phyloP scores from a whole-genome alignment of 2,888 invertebrate species.

The Agrenia bidenticulata region DNA sequence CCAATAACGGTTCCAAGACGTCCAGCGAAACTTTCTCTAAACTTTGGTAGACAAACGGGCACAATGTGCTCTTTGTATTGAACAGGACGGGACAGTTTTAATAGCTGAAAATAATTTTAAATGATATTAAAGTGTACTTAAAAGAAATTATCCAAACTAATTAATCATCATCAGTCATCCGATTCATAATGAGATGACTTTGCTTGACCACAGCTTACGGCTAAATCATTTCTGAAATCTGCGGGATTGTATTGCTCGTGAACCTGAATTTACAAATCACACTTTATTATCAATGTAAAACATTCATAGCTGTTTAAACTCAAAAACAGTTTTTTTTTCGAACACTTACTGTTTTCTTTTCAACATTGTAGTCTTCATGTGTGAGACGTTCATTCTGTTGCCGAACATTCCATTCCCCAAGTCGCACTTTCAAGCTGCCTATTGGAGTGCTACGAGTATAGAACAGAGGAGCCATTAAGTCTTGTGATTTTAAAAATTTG shows the following conservation, averaged over 20 bases:
- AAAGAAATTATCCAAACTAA: too few species aligned
- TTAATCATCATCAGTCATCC: too few species aligned
- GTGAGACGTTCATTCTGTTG: slow-evolving; percentile 77
- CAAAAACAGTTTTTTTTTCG: background rate
- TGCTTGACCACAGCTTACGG: slow-evolving; percentile 9
- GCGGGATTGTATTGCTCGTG: slow-evolving; percentile 87
- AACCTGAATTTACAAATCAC: slow-evolving; percentile 57
- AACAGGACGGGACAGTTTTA: slow-evolving; percentile 60
- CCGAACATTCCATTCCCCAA: slow-evolving; percentile 91
- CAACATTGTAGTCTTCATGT: slow-evolving; percentile 85
- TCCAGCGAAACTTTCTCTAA: slow-evolving; percentile 74
- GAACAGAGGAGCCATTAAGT: slow-evolving; percentile 39
- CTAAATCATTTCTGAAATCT: slow-evolving; percentile 79
- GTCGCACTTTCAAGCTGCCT: slow-evolving; percentile 79
- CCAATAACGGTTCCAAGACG: slow-evolving; percentile 82
- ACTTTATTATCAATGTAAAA: background rate
- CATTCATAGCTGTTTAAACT: background rate
- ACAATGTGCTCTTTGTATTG: slow-evolving; percentile 88
- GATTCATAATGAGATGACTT: too few species aligned
- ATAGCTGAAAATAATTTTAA: slow-evolving; percentile 37
- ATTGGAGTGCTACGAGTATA: slow-evolving; percentile 83
- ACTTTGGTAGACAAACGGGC: slow-evolving; percentile 83
- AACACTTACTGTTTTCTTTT: slow-evolving; percentile 71
- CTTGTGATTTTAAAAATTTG: background rate
- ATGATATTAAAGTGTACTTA: background rate